These are phyloP conservation scores for Drosophila nigrodunni DNA, from an alignment of 1,140 invertebrate species.

Conservation along the genomic window DNA sequence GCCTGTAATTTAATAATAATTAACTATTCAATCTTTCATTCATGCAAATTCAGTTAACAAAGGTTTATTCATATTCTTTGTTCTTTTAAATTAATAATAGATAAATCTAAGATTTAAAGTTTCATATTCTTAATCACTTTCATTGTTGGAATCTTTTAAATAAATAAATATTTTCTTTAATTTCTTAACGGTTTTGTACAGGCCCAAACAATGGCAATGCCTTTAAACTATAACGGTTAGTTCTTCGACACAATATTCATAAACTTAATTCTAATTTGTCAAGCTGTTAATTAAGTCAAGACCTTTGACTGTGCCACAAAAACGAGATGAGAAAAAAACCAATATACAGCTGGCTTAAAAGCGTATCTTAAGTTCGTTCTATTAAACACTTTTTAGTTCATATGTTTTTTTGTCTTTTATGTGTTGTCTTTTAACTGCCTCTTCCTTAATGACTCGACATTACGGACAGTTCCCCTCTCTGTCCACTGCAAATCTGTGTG, in stretches of 20 bases:
- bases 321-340: background rate
- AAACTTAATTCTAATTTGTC: slow-evolving; percentile 1
- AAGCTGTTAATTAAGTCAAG: slow-evolving; percentile 3
- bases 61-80: background rate
- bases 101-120: too few relatives aligned
- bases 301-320: background rate
- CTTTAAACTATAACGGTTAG: background rate
- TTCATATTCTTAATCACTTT: slow-evolving; percentile 1
- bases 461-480: background rate
- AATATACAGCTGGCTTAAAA: slow-evolving; percentile 21
- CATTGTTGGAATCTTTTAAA: background rate
- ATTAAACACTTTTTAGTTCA: slow-evolving; percentile 28
- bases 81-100: background rate
- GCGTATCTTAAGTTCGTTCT: slow-evolving; percentile 52
- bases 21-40: background rate
- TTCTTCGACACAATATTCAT: slow-evolving; percentile 2
- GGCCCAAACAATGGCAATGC: background rate
- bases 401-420: slow-evolving; percentile 14
- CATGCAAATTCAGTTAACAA: background rate
- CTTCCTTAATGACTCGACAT: slow-evolving; percentile 71
- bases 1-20: background rate
- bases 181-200: slow-evolving; percentile 6
- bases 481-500: background rate
- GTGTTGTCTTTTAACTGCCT: slow-evolving; percentile 18
- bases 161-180: background rate